phyloP scores from a whole-genome alignment of 1,140 invertebrate genomes.

The Drosophila chauvacae region DNA sequence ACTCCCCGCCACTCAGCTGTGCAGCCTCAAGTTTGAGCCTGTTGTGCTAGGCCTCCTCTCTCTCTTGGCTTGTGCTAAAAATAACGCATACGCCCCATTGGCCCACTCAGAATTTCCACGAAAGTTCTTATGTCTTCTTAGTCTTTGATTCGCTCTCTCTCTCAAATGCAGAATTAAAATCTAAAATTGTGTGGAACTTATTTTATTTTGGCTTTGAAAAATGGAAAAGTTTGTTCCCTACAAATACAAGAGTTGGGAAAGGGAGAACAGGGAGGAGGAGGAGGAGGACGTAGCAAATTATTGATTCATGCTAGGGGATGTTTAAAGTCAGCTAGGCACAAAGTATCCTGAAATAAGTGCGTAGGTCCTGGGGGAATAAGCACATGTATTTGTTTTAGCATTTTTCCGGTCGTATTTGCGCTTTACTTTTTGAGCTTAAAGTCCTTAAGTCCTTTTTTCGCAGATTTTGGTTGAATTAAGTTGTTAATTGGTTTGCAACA shows the following conservation, averaged over 20 bases:
- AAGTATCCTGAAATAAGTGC: background rate
- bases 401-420: background rate
- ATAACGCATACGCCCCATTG: conserved; percentile 48
- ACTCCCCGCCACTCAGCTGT: conserved; percentile 17
- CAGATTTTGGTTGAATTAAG: background rate
- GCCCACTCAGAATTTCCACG: conserved; percentile 7
- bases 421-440: background rate
- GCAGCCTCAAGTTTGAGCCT: conserved; percentile 54
- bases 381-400: background rate
- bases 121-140: conserved; percentile 3
- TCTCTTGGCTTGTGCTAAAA: conserved; percentile 58
- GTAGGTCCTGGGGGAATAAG: background rate
- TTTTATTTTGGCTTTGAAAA: conserved; percentile 6
- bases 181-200: background rate
- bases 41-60: conserved; percentile 71
- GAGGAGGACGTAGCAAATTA: background rate
- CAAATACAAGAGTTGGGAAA: background rate
- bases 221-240: conserved; percentile 15
- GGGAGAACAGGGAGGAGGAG: too few relatives aligned
- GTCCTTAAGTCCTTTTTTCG: too few relatives aligned
- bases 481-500: background rate
- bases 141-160: conserved; percentile 14
- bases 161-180: background rate
- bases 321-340: background rate
- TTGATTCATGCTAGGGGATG: conserved; percentile 7